A percentile compares a stretch with the other conserved stretches of the same genome.
Conservation (phyloP, 2,888 invertebrate genomes). For the Drosophila affinis region DNA sequence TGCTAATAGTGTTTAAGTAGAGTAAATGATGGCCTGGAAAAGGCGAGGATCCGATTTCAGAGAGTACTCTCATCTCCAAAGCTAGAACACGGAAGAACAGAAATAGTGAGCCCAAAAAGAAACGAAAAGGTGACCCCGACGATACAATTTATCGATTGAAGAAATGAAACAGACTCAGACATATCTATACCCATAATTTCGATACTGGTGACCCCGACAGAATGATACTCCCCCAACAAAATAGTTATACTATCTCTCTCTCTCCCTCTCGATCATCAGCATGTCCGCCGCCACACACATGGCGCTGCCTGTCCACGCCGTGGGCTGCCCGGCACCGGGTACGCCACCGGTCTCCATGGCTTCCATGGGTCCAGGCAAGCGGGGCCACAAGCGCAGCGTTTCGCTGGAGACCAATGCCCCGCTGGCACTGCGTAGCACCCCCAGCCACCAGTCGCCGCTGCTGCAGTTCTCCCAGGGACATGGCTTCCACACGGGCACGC, state of each 20-base stretch:
- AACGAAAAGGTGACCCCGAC: no score
- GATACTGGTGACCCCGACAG: no score
- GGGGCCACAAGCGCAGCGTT: slow-evolving; percentile 83
- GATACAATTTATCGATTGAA: no score
- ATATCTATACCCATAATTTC: no score
- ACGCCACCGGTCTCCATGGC: slow-evolving; percentile 34
- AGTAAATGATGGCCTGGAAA: no score
- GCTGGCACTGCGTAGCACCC: slow-evolving; percentile 63
- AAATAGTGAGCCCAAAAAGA: no score
- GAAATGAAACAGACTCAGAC: no score
- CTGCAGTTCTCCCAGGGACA: slow-evolving; percentile 52
- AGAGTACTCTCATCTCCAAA: no score
- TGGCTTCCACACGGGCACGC: slow-evolving; percentile 77
- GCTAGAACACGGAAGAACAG: no score
- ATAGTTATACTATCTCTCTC: neutral
- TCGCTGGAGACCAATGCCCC: slow-evolving; percentile 81
- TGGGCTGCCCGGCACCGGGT: slow-evolving; percentile 34
- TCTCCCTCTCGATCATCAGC: neutral
- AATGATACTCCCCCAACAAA: no score
- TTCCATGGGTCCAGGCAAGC: slow-evolving; percentile 62
- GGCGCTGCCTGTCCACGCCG: slow-evolving; percentile 70
- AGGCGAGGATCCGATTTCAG: no score
- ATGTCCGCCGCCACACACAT: slow-evolving; percentile 69
- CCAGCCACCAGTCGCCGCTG: slow-evolving; percentile 71
- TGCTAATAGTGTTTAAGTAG: no score